Evolutionary conservation across 2,113 vertebrate species (phyloP), one percentile per base, ranked within the genome.

Genomic region (Brachyhypopomus gauderio): DNA sequence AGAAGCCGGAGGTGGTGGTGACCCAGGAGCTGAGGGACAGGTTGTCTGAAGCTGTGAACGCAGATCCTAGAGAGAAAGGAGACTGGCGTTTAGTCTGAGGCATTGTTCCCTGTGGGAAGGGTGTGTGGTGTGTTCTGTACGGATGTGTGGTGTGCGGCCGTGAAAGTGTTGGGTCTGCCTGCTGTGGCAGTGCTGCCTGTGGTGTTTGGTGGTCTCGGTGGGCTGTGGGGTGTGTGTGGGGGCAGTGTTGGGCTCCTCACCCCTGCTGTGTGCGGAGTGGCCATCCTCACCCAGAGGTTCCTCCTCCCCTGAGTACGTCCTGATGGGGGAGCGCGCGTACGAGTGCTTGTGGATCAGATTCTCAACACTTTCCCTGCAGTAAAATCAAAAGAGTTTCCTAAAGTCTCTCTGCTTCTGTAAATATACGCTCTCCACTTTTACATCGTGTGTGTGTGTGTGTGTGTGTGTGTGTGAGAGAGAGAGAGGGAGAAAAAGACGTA

Each of bases 321-420:
- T 92, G 88, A 99, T 98, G 0, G 98, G 98, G 0, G 98, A 99
- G 67, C 98, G 93, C 78, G 97, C 98, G 69, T 99, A 99, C 38
- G 98, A 99, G 93, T 99, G 98, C 93, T 99, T 99, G 86, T 99
- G 98, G 90, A 99, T 99, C 85, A 99, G 94, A 88, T 95, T 99
- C 90, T 99, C 98, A 89, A 99, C 97, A 63, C 97, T 98, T 93
- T 98, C 97, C 92, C 98, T 99, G 90, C 86, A 91, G 85, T 20
- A n/a, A 20, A 59, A 36, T 23, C 60, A 20, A 67, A 48, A 48
- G 45, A 48, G 45, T 48, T 48, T 48, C 45, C 45, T 48, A 48
- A 48, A 48, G 45, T 48, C 45, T 48, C 45, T 48, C 45, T 48
- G 45, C 45, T 6, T n/a, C n/a, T n/a, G n/a, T n/a, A n/a, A n/a